These are phyloP conservation scores for Microtus montanus DNA, from an alignment of 2,113 vertebrate species.

Conservation along the genomic window DNA sequence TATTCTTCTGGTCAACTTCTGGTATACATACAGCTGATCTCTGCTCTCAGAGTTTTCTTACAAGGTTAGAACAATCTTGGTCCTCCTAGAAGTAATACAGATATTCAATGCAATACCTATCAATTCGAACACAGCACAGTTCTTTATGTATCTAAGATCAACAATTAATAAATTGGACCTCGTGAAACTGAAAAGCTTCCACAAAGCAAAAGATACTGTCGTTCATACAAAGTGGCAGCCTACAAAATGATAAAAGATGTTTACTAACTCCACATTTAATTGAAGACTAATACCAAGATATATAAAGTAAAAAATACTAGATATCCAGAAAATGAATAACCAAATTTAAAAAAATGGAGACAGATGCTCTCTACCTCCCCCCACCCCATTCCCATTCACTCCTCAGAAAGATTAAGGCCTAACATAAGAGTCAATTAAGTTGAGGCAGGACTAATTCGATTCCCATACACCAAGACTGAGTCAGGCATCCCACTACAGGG, in stretches of 20 bases:
- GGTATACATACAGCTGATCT: background rate
- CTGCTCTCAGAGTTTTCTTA: background rate
- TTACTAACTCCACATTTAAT: background rate
- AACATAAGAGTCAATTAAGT: too few species aligned
- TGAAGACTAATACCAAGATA: background rate
- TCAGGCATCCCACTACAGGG: too few species aligned
- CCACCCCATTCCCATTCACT: too few species aligned
- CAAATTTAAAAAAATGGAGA: background rate
- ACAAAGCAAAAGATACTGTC: background rate
- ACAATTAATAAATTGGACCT: background rate
- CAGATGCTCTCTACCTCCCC: background rate
- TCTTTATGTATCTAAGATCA: background rate
- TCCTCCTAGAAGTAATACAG: background rate
- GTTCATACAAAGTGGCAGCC: background rate
- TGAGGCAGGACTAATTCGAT: too few species aligned
- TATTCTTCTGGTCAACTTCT: background rate
- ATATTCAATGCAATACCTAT: background rate
- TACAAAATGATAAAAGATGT: background rate
- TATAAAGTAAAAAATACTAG: background rate
- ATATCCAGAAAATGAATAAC: background rate
- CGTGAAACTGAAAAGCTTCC: background rate
- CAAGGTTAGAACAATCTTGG: background rate
- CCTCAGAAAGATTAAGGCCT: too few species aligned
- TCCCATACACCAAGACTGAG: too few species aligned
- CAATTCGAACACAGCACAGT: background rate